These are phyloP conservation scores for Pollachius pollachius DNA, from an alignment of 2,113 vertebrate genomes.

Conservation along the genomic window DNA sequence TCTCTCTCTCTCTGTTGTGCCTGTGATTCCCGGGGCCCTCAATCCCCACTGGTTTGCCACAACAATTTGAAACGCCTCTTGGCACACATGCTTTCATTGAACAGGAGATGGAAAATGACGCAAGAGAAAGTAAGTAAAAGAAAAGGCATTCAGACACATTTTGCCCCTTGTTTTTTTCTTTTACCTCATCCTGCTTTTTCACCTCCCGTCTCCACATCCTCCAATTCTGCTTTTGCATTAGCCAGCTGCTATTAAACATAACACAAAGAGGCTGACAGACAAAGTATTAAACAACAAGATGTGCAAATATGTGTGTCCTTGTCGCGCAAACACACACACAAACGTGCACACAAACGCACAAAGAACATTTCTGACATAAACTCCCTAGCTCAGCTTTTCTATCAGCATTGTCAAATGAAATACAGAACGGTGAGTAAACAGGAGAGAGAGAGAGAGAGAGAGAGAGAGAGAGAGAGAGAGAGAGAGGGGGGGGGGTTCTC, in stretches of 20 bases:
- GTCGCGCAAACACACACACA: constrained; percentile 3
- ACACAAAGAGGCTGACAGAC: too few relatives aligned
- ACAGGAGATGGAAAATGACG: constrained; percentile 34
- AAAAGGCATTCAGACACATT: constrained; percentile 36
- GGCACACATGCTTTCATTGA: constrained; percentile 36
- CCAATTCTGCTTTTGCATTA: too few relatives aligned
- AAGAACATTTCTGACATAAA: constrained; percentile 30
- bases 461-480: too few relatives aligned
- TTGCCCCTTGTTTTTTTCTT: constrained; percentile 17
- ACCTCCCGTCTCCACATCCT: background rate
- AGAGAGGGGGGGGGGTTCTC: constrained; percentile 38
- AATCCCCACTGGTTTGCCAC: too few relatives aligned
- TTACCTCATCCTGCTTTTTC: background rate
- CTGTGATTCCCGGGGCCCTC: constrained; percentile 19
- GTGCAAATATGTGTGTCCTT: too few relatives aligned
- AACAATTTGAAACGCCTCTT: background rate
- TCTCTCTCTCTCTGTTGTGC: constrained; percentile 8
- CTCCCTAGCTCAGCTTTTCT: constrained; percentile 25
- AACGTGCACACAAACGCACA: constrained; percentile 14
- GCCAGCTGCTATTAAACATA: too few relatives aligned
- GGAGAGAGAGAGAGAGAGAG: too few relatives aligned
- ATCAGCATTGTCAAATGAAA: constrained; percentile 30
- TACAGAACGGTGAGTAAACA: background rate
- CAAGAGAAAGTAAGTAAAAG: constrained; percentile 39
- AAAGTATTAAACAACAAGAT: too few relatives aligned